These are phyloP conservation scores for Excalfactoria chinensis DNA, from an alignment of 2,113 vertebrate species.

Conservation along the genomic window DNA sequence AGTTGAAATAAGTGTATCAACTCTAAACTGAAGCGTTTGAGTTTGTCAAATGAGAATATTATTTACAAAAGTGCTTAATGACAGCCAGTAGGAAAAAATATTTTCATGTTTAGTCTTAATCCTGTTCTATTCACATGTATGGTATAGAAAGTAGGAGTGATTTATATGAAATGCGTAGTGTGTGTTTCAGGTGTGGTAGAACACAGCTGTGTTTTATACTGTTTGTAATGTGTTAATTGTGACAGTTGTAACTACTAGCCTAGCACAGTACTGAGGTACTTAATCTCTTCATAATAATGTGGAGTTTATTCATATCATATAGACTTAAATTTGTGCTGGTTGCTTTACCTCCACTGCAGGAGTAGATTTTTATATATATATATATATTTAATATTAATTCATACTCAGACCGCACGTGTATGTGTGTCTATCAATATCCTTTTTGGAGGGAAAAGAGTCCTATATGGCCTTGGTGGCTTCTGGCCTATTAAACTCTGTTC, in stretches of 20 bases:
- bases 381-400: neutral
- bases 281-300: neutral
- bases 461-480: neutral
- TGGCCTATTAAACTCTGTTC: neutral
- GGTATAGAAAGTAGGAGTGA: neutral
- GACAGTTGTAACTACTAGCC: neutral
- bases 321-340: neutral
- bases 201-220: neutral
- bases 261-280: neutral
- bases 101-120: neutral
- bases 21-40: no score
- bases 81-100: neutral
- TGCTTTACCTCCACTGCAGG: neutral
- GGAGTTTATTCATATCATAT: neutral
- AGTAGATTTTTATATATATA: neutral
- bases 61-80: neutral
- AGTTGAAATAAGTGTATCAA: neutral
- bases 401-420: neutral
- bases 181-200: neutral
- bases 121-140: neutral
- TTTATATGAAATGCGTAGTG: neutral
- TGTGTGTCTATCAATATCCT: no score
- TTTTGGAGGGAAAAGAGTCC: neutral
- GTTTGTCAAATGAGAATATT: neutral
- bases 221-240: neutral